phyloP scores from a whole-genome alignment of 2,113 vertebrate species.

The Erinaceus europaeus region DNA sequence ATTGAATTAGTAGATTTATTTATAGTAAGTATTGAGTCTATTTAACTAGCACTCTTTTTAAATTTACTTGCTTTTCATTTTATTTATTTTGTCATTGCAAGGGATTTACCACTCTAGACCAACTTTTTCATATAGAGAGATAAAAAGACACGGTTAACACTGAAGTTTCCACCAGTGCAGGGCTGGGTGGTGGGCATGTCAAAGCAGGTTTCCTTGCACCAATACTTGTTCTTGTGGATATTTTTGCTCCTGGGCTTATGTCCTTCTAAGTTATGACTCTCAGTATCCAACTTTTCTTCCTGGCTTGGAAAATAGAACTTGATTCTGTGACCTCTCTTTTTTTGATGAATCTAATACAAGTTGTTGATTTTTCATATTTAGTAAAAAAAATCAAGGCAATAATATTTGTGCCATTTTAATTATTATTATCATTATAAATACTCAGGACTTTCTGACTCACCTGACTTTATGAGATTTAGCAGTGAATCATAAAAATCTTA shows the following conservation, averaged over 20 bases:
- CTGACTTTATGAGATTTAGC: constrained; percentile 59
- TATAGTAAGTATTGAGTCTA: background rate
- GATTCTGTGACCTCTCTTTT: background rate
- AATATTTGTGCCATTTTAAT: constrained; percentile 53
- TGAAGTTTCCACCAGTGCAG: too few relatives aligned
- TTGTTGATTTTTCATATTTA: background rate
- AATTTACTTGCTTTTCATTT: background rate
- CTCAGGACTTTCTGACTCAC: constrained; percentile 55
- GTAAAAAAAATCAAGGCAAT: constrained; percentile 54
- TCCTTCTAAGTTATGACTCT: background rate
- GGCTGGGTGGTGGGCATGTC: too few relatives aligned
- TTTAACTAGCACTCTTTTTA: background rate
- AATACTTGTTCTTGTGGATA: background rate
- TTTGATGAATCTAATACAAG: background rate
- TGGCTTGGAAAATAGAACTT: background rate
- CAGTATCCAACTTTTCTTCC: background rate
- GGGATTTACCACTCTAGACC: too few relatives aligned
- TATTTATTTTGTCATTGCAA: background rate
- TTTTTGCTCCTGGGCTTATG: background rate
- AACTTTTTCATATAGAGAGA: background rate
- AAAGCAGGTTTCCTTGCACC: too few relatives aligned
- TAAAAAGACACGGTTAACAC: too few relatives aligned
- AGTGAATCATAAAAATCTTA: constrained; percentile 36
- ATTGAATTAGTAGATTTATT: background rate
- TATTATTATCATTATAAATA: constrained; percentile 44